phyloP scores from a whole-genome alignment of 2,113 vertebrate species.

The Elgaria multicarinata region DNA sequence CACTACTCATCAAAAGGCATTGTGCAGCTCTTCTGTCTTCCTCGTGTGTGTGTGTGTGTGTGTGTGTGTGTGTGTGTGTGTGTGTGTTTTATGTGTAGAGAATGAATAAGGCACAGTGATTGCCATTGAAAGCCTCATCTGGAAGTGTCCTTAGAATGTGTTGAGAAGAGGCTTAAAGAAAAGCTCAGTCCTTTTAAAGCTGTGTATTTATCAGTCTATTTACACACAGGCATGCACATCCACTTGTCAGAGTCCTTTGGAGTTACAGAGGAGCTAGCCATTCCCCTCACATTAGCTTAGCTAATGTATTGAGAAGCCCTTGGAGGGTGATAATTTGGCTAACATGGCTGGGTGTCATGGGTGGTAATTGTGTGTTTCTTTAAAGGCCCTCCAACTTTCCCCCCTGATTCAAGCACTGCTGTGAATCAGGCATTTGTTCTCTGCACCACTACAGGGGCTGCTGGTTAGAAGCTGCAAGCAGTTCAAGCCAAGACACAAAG shows the following conservation, averaged over 20 bases:
- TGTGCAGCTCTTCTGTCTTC: neutral
- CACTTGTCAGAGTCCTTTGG: neutral
- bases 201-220: slow-evolving; percentile 16
- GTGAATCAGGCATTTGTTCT: neutral
- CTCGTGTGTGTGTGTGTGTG: too few species aligned
- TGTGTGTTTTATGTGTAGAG: too few species aligned
- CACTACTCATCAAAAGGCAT: neutral
- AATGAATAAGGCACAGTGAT: too few species aligned
- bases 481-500: neutral
- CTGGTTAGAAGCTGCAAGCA: neutral
- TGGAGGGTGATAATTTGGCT: neutral
- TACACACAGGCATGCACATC: too few species aligned
- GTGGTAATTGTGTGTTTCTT: neutral
- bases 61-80: too few species aligned
- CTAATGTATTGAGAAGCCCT: too few species aligned
- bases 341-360: neutral
- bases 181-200: slow-evolving; percentile 57
- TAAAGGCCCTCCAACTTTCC: neutral
- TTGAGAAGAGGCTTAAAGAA: slow-evolving; percentile 60
- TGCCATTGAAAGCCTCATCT: too few species aligned
- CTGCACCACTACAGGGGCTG: neutral
- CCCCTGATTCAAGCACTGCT: neutral
- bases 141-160: slow-evolving; percentile 5
- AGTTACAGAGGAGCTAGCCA: too few species aligned
- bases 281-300: neutral